Conservation (phyloP, 2,797 vertebrate species). For the Austrolebias charrua region DNA sequence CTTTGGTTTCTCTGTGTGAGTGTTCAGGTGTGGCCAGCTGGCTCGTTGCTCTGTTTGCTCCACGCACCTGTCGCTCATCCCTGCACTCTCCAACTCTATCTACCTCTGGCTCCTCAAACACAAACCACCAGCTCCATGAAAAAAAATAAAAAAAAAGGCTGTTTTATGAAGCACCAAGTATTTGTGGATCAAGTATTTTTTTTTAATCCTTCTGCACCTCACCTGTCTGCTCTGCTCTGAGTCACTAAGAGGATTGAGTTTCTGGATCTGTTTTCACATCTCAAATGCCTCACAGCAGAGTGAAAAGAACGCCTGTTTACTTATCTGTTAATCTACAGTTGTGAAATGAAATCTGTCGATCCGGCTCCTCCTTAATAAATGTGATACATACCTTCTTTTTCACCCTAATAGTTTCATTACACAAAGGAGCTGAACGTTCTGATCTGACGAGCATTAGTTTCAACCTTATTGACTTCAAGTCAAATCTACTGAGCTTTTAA, state of each 20-base stretch:
- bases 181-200: neutral
- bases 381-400: constrained; percentile 19
- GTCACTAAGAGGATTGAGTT: constrained; percentile 1
- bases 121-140: neutral
- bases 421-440: constrained; percentile 28
- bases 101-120: neutral
- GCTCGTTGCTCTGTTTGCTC: constrained; percentile 7
- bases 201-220: neutral
- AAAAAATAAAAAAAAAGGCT: neutral
- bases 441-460: constrained; percentile 41
- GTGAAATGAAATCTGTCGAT: neutral
- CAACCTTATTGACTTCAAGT: constrained; percentile 61
- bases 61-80: constrained; percentile 4
- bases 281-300: neutral
- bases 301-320: neutral
- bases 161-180: neutral
- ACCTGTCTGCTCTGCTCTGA: neutral
- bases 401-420: constrained; percentile 30
- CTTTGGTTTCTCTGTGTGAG: neutral
- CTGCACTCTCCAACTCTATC: neutral
- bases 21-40: neutral
- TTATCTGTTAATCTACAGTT: neutral
- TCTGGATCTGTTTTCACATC: neutral
- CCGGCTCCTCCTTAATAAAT: constrained; percentile 4
- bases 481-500: constrained; percentile 57